Evolutionary conservation across 2,113 vertebrate genomes (phyloP), one percentile per base, ranked within the genome.

Genomic region (Astatotilapia flaviijosephi): DNA sequence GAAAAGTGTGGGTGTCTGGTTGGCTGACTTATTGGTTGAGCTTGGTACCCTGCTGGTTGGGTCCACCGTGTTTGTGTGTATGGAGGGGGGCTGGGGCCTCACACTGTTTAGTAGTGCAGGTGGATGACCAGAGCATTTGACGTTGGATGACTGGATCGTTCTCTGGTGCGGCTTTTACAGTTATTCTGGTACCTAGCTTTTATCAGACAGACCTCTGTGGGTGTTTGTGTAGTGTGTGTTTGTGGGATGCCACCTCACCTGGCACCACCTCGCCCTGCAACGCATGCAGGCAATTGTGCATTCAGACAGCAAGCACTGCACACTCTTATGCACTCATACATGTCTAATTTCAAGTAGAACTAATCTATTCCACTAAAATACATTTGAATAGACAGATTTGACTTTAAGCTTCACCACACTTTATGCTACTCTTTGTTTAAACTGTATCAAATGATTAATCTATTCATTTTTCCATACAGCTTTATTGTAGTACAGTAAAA

Each of bases 151-250:
- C 88, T 94, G 92, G 89, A 14, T 94, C 33, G 79, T 15, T 94
- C 94, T 95, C 95, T 96, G 95, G 94, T 95, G 94, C 75, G 79
- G 83, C 91, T 95, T 95, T 94, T 92, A 93, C 89, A 47, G 86
- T 93, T 89, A 93, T 93, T 95, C 95, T 94, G 95, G 94, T 95
- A 91, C 94, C 89, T 83, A 79, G 88, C 94, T 91, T 94, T 92
- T 77, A 93, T 93, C 87, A 73, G 79, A 85, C 79, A 82, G 82
- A 55, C 79, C 19, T 85, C 37, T 35, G 65, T 91, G 83, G 92
- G 83, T 91, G 79, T 85, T 51, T 91, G 75, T 86, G 53, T 91
- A 40, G 80, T 65, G 80, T 86, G 83, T 77, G 82, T 77, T 12
- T 81, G 54, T 45, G 6, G 12, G 21, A 17, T 58, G 86, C 92